A percentile compares a stretch with the other conserved stretches of the same genome.
These are phyloP conservation scores for Ceratina japonica DNA, from an alignment of 1,140 invertebrate species.

Conservation along the genomic window DNA sequence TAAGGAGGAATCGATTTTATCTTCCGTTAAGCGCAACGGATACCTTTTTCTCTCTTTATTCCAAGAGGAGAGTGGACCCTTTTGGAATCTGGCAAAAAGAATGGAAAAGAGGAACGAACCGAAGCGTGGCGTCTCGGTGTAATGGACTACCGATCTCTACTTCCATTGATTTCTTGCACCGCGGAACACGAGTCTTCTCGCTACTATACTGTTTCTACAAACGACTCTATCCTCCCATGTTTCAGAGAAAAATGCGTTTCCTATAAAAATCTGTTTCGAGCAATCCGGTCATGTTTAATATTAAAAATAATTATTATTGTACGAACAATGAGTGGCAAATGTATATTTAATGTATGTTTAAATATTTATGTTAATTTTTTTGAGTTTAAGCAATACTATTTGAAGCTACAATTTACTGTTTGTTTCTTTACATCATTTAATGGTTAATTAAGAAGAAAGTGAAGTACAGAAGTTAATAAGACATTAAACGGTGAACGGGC, in stretches of 20 bases:
- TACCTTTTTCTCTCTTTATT: slow-evolving; percentile 19
- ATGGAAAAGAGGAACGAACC: slow-evolving; percentile 42
- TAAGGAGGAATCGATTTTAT: slow-evolving; percentile 45
- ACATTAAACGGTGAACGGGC: not conserved
- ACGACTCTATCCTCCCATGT: not conserved
- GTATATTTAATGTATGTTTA: no score
- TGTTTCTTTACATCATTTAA: no score
- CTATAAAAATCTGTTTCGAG: no score
- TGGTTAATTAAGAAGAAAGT: not conserved
- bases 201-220: slow-evolving; percentile 6
- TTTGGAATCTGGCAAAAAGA: slow-evolving; percentile 19
- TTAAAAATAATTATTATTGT: no score
- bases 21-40: slow-evolving; percentile 40
- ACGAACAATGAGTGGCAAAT: no score
- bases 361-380: no score
- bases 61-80: slow-evolving; percentile 6
- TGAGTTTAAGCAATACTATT: no score
- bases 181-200: slow-evolving; percentile 57
- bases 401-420: no score
- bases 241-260: no score
- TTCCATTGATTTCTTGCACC: slow-evolving; percentile 54
- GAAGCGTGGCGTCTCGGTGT: slow-evolving; percentile 33
- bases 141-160: slow-evolving; percentile 34
- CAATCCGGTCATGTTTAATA: no score
- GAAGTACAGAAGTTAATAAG: not conserved